Conservation (phyloP, 2,888 invertebrate species). For the Siphlonurus alternatus region DNA sequence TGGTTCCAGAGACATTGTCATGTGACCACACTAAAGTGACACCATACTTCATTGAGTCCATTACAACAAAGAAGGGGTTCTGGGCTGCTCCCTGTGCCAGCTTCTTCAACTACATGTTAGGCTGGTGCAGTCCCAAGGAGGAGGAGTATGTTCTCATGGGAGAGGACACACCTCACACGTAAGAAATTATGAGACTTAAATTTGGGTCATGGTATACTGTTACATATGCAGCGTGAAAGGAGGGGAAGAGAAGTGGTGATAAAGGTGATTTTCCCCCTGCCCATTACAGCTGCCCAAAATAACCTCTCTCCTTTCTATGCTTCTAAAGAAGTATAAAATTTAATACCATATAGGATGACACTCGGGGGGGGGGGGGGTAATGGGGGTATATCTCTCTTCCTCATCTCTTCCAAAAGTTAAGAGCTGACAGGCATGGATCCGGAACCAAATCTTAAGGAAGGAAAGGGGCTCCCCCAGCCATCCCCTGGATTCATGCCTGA, state of each 20-base stretch:
- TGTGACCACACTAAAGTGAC: slow-evolving; percentile 85
- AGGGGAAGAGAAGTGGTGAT: slow-evolving; percentile 5
- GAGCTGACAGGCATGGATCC: too few species aligned
- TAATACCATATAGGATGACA: too few species aligned
- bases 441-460: too few species aligned
- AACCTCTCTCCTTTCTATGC: background rate
- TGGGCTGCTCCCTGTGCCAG: slow-evolving; percentile 74
- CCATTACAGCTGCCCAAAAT: background rate
- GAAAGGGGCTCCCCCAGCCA: too few species aligned
- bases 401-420: too few species aligned
- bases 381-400: too few species aligned
- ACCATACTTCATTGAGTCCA: slow-evolving; percentile 79
- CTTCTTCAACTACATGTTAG: slow-evolving; percentile 64
- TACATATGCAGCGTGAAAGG: background rate
- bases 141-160: slow-evolving; percentile 74
- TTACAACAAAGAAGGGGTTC: slow-evolving; percentile 59
- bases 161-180: slow-evolving; percentile 63
- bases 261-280: background rate
- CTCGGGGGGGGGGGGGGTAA: too few species aligned
- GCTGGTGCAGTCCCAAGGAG: slow-evolving; percentile 65
- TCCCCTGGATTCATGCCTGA: too few species aligned
- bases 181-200: slow-evolving; percentile 24
- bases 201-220: background rate
- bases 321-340: too few species aligned
- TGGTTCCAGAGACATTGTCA: slow-evolving; percentile 54